phyloP scores from a whole-genome alignment of 2,888 invertebrate species.

The Meiosimyza decipiens region DNA sequence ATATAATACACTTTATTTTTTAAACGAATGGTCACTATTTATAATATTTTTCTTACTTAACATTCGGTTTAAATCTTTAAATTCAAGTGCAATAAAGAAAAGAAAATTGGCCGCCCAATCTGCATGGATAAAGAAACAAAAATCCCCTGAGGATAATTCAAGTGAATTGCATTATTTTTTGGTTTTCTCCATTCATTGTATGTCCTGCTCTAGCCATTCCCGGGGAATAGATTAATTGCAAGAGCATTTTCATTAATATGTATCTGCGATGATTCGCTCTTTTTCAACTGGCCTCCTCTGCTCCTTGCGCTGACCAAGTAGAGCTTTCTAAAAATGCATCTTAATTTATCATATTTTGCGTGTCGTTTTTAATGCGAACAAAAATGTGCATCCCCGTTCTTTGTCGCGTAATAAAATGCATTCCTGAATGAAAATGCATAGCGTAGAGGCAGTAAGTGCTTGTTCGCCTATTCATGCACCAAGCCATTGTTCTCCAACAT shows the following conservation, averaged over 20 bases:
- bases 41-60: too few species aligned
- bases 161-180: background rate
- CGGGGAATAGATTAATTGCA: conserved; percentile 2
- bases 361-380: conserved; percentile 11
- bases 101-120: too few species aligned
- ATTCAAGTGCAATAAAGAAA: too few species aligned
- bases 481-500: too few species aligned
- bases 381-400: conserved; percentile 11
- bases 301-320: background rate
- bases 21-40: too few species aligned
- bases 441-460: background rate
- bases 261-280: background rate
- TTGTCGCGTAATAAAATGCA: conserved; percentile 16
- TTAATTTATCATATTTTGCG: conserved; percentile 11
- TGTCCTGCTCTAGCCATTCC: background rate
- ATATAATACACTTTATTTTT: too few species aligned
- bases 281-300: background rate
- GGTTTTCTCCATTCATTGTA: background rate
- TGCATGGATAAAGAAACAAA: too few species aligned
- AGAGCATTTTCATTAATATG: conserved; percentile 10
- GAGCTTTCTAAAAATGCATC: background rate
- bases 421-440: background rate
- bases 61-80: too few species aligned
- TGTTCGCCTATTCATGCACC: too few species aligned
- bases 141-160: background rate